Base-by-base conservation (phyloP, 1,140 invertebrate genomes). In the Polyergus mexicanus region DNA sequence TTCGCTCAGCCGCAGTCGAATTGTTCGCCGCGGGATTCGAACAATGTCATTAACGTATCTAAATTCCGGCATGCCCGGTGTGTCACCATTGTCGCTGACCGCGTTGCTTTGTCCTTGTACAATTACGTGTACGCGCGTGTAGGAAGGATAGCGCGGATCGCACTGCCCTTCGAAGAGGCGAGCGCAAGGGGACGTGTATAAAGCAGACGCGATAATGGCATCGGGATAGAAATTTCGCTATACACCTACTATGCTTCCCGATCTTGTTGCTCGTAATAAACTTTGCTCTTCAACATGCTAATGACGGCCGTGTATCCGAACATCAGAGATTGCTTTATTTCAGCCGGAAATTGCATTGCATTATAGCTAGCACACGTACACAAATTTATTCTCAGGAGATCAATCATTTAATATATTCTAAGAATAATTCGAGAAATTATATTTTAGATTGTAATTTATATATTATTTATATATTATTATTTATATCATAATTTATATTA, bases 41-140 rank as follows among this genome's bases (percentile, higher is more conserved):
- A 77, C 80, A 84, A 84, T 84, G 80, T 84, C 80, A 84, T 84
- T 84, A 84, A 77, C 81, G 81, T 77, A 77, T 84, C 81, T 84
- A 63, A 84, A 84, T 84, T 77, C 72, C 71, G 72, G 38, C 38
- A 32, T 10, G 28, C 6, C 16, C 32, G 56, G 71, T 51, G 41
- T 63, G 68, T 41, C 58, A 38, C 56, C 19, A 62, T 76, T 84
- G 80, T 77, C 69, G 22, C 10, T 7, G 41, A 35, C 25, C 19
- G 68, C 5, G 51, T 5, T 3, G 80, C 69, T 84, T 84, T 76
- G 80, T 84, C 56, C 25, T 13, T 62, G 58, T 51, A 51, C 58
- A 60, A 74, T 22, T 22, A 38, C 7, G 54, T 35, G n/a, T 25
- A 22, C 16, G 28, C n/a, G 16, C 22, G 28, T 13, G 38, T 56